Percentiles rank a stretch among this genome's conserved stretches.
Conservation (phyloP, 2,113 vertebrate species). For the Protobothrops mucrosquamatus region DNA sequence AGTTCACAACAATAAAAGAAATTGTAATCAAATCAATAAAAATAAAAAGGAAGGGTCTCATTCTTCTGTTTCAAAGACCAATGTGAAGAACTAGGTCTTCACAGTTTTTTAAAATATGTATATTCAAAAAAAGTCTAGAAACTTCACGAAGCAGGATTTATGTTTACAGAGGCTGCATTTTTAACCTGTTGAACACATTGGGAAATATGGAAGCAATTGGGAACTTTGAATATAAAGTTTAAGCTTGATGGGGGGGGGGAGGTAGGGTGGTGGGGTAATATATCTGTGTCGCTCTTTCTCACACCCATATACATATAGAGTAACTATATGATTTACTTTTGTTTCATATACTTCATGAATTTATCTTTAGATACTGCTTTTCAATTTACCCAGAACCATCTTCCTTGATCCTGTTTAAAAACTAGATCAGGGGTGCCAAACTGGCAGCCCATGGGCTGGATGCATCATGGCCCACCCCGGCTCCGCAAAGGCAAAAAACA, state of each 20-base stretch:
- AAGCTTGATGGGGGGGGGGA: neutral
- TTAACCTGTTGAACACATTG: neutral
- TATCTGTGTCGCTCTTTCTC: neutral
- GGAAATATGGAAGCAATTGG: neutral
- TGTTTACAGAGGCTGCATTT: neutral
- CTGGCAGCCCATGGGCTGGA: too few relatives aligned
- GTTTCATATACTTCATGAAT: neutral
- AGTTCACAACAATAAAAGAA: neutral
- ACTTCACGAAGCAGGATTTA: neutral
- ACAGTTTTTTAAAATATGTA: neutral
- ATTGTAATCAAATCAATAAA: neutral
- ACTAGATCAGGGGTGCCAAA: neutral
- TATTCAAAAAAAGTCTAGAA: neutral
- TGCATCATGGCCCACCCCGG: too few relatives aligned
- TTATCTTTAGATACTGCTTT: neutral
- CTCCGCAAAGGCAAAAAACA: too few relatives aligned
- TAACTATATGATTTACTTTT: neutral
- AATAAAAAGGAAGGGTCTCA: neutral
- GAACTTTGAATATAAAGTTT: neutral
- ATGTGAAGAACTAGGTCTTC: neutral
- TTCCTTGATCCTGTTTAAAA: neutral
- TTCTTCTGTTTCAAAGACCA: neutral
- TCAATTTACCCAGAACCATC: neutral
- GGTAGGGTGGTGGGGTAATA: neutral
- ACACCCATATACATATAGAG: neutral